phyloP scores from a whole-genome alignment of 2,113 vertebrate genomes.

The Seriola aureovittata region DNA sequence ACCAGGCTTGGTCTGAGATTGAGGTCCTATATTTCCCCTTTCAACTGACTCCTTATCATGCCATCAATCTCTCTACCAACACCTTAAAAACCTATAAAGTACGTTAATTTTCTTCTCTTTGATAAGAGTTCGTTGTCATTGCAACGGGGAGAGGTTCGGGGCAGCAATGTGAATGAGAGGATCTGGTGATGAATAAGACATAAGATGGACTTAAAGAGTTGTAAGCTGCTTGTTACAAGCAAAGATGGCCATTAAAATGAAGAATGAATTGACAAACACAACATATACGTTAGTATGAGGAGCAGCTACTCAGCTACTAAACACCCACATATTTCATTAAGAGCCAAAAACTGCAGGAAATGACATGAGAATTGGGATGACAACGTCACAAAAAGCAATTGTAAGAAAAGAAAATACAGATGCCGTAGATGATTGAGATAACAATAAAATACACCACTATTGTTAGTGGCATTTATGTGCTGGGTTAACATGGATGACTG shows the following conservation, averaged over 20 bases:
- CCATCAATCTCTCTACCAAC: constrained; percentile 51
- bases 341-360: constrained; percentile 73
- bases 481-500: constrained; percentile 84
- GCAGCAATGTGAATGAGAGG: constrained; percentile 75
- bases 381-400: constrained; percentile 70
- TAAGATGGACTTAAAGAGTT: constrained; percentile 79
- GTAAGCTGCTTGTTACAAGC: constrained; percentile 72
- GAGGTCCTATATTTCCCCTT: constrained; percentile 56
- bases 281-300: constrained; percentile 79
- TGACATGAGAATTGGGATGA: constrained; percentile 67
- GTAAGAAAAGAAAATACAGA: constrained; percentile 46
- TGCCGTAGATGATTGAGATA: constrained; percentile 69
- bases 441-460: constrained; percentile 75
- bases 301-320: constrained; percentile 63
- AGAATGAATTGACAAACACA: constrained; percentile 76
- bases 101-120: constrained; percentile 57
- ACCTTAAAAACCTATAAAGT: constrained; percentile 43
- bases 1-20: constrained; percentile 84
- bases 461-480: constrained; percentile 83
- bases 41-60: constrained; percentile 38
- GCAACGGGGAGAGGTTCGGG: constrained; percentile 74
- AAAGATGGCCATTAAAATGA: constrained; percentile 81
- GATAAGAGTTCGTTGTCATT: constrained; percentile 79
- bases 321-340: constrained; percentile 74
- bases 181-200: constrained; percentile 73